A percentile compares a stretch with the other conserved stretches of the same genome.
Conservation (phyloP, 2,888 invertebrate species). For the Eilema sororculum region DNA sequence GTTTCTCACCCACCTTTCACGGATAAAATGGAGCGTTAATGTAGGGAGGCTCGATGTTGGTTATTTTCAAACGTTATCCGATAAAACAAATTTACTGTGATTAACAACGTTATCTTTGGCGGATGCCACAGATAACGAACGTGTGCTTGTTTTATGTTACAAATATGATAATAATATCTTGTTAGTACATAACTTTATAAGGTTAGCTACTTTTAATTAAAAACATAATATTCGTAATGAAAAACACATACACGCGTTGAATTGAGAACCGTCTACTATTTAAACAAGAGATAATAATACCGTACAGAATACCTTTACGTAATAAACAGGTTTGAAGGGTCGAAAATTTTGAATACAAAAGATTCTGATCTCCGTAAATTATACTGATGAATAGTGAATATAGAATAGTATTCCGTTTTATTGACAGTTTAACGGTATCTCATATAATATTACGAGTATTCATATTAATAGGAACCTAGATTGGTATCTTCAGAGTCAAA, state of each 20-base stretch:
- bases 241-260: not conserved
- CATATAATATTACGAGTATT: too few relatives aligned
- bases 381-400: too few relatives aligned
- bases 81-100: constrained; percentile 14
- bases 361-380: too few relatives aligned
- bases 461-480: not conserved
- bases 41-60: not conserved
- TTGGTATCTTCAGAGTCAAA: not conserved
- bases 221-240: not conserved
- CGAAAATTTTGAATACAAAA: too few relatives aligned
- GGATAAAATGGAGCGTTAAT: not conserved
- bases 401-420: too few relatives aligned
- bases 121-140: constrained; percentile 10
- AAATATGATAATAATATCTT: not conserved
- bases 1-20: not conserved
- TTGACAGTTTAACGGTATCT: too few relatives aligned
- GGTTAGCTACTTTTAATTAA: not conserved
- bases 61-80: not conserved
- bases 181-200: not conserved
- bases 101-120: constrained; percentile 12
- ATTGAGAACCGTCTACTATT: not conserved
- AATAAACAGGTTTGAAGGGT: too few relatives aligned
- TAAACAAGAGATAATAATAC: too few relatives aligned
- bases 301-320: too few relatives aligned
- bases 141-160: constrained; percentile 6